Conservation (phyloP, 1,140 invertebrate species). For the Nilaparvata lugens region DNA sequence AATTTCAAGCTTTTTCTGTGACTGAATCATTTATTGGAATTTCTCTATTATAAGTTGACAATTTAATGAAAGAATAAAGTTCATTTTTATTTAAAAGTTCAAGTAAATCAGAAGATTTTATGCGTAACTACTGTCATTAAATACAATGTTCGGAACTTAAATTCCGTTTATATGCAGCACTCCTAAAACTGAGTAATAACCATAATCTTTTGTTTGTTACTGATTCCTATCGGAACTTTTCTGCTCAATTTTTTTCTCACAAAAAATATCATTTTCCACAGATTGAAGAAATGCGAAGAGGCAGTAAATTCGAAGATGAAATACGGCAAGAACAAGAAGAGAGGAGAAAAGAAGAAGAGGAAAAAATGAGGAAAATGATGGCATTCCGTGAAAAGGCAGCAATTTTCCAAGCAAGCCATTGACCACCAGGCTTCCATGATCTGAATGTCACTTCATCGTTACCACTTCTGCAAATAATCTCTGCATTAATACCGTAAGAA, state of each 20-base stretch:
- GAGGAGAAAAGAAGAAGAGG: slow-evolving; percentile 64
- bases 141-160: neutral
- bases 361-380: slow-evolving; percentile 59
- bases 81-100: too few relatives aligned
- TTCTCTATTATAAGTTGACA: too few relatives aligned
- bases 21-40: too few relatives aligned
- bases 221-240: neutral
- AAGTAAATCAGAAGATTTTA: neutral
- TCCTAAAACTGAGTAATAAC: neutral
- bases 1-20: too few relatives aligned
- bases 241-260: neutral
- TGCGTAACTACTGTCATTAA: neutral
- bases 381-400: slow-evolving; percentile 77
- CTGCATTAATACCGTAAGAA: too few relatives aligned
- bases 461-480: too few relatives aligned
- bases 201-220: neutral
- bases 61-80: too few relatives aligned
- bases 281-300: slow-evolving; percentile 70
- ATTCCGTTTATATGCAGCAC: neutral
- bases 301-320: slow-evolving; percentile 80
- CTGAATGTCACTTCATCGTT: too few relatives aligned
- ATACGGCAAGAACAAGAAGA: slow-evolving; percentile 81
- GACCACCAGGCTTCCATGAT: neutral
- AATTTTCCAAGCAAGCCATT: slow-evolving; percentile 44
- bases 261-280: slow-evolving; percentile 34